Percentiles rank a stretch among this genome's conserved stretches.
Evolutionary conservation across 1,140 invertebrate genomes (phyloP).

Genomic region (Drosophila kanapiae): DNA sequence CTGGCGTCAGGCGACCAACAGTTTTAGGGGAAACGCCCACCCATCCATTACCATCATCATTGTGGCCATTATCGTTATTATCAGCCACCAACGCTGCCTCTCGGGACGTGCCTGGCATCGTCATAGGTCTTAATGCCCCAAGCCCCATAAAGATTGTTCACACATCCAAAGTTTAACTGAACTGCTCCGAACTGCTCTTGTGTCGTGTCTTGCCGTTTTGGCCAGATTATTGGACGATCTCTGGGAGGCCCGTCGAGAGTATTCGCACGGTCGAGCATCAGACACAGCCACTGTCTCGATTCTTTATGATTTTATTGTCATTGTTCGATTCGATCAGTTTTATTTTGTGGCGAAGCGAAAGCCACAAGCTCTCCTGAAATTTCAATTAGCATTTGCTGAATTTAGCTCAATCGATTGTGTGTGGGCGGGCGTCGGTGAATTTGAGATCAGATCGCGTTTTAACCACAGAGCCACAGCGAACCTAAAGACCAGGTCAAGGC

Average conservation of each 20-base stretch:
- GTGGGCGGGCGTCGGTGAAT: conserved; percentile 36
- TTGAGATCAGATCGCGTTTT: conserved; percentile 1
- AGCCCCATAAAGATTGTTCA: conserved; percentile 56
- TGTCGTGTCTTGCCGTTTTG: conserved; percentile 12
- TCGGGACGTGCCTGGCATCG: conserved; percentile 40
- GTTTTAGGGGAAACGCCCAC: conserved; percentile 57
- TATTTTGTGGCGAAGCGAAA: conserved; percentile 20
- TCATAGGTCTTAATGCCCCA: conserved; percentile 36
- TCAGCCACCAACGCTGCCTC: conserved; percentile 37
- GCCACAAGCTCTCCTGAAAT: conserved; percentile 49
- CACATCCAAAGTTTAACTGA: conserved; percentile 53
- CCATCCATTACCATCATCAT: conserved; percentile 48
- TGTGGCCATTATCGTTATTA: conserved; percentile 41
- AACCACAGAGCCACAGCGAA: conserved; percentile 6
- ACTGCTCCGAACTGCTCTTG: conserved; percentile 21
- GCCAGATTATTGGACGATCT: conserved; percentile 13
- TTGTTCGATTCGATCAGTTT: conserved; percentile 2
- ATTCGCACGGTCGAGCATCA: conserved; percentile 11
- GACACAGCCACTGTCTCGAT: neutral
- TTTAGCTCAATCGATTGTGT: conserved; percentile 12
- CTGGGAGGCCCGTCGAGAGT: conserved; percentile 26
- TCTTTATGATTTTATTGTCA: conserved; percentile 66
- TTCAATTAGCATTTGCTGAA: conserved; percentile 57
- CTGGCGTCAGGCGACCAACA: conserved; percentile 16
- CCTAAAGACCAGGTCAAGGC: conserved; percentile 30